Percentiles rank a stretch among this genome's conserved stretches.
Evolutionary conservation across 2,797 vertebrate genomes (phyloP).

Genomic region (Tenualosa thibaudeaui): DNA sequence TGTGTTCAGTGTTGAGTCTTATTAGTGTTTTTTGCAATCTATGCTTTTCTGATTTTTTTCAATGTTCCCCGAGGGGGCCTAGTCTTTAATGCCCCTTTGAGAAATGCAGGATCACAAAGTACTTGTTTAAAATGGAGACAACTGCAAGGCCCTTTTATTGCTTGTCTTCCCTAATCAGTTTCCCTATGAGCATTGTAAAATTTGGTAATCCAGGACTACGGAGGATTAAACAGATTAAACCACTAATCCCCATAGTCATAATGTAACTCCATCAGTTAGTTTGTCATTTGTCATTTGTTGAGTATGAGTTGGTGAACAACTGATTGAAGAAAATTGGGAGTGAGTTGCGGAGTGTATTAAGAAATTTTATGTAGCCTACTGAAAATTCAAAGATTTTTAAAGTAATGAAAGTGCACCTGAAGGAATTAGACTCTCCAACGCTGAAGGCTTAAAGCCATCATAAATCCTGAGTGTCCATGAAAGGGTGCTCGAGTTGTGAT

Average conservation of each 20-base stretch:
- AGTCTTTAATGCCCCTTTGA: not conserved
- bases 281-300: too few relatives aligned
- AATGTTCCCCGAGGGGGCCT: not conserved
- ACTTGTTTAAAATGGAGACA: not conserved
- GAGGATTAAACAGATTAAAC: not conserved
- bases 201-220: not conserved
- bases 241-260: not conserved
- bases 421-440: not conserved
- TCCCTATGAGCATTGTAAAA: not conserved
- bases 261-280: not conserved
- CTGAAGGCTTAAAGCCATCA: not conserved
- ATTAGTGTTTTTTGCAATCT: not conserved
- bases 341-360: too few relatives aligned
- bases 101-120: not conserved
- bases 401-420: not conserved
- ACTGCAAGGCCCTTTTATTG: not conserved
- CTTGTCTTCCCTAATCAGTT: not conserved
- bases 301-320: too few relatives aligned
- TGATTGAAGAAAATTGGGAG: too few relatives aligned
- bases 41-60: not conserved
- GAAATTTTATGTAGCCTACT: too few relatives aligned
- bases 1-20: not conserved
- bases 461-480: conserved; percentile 40
- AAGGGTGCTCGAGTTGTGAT: conserved; percentile 42
- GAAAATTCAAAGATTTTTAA: too few relatives aligned